phyloP scores from a whole-genome alignment of 2,113 vertebrate genomes.

The Microcebus ravelobensis region DNA sequence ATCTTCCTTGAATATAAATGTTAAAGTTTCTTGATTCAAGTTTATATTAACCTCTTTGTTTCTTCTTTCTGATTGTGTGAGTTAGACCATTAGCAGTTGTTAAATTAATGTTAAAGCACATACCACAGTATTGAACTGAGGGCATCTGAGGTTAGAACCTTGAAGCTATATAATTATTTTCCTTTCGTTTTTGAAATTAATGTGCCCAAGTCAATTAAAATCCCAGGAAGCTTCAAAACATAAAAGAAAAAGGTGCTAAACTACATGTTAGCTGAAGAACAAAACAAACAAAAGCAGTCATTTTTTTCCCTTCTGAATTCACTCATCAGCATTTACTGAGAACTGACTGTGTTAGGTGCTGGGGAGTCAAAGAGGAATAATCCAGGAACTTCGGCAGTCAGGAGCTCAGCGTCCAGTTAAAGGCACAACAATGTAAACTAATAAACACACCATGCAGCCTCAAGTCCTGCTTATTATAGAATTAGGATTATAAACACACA shows the following conservation, averaged over 20 bases:
- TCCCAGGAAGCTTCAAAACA: not conserved
- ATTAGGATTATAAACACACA: not conserved
- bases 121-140: not conserved
- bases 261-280: not conserved
- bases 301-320: not conserved
- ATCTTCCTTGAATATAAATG: not conserved
- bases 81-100: not conserved
- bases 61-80: slow-evolving; percentile 17
- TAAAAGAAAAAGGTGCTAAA: not conserved
- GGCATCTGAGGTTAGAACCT: not conserved
- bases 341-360: not conserved
- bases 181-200: slow-evolving; percentile 28
- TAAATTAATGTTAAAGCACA: not conserved
- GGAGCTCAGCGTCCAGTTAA: not conserved
- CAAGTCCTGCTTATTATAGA: not conserved
- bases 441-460: not conserved
- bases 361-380: not conserved
- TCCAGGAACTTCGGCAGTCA: not conserved
- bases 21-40: not conserved
- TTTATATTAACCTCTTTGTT: not conserved
- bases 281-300: not conserved
- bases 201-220: not conserved
- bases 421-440: not conserved
- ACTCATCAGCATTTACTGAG: not conserved
- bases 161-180: not conserved